Conservation (phyloP, 64 coral and sea anemone genomes). For the Montipora efflorescens region DNA sequence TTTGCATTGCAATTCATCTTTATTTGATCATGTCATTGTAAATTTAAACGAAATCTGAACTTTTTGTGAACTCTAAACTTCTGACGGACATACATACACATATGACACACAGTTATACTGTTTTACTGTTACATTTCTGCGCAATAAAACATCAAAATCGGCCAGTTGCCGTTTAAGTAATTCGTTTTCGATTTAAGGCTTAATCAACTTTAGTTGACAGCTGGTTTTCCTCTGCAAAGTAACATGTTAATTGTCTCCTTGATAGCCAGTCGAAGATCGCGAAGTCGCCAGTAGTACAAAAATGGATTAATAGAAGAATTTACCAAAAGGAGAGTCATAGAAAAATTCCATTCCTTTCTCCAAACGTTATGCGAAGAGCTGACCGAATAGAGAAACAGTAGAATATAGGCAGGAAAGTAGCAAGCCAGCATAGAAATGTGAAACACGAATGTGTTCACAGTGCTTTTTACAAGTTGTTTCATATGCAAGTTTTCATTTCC, state of each 20-base stretch:
- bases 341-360: constrained; percentile 10
- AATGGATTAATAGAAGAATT: constrained; percentile 71
- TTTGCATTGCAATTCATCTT: no score
- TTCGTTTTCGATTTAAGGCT: no score
- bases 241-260: neutral
- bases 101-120: no score
- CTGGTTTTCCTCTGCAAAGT: neutral
- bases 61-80: no score
- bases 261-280: constrained; percentile 44
- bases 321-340: constrained; percentile 27
- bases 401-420: neutral
- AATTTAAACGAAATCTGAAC: no score
- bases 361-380: neutral
- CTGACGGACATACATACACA: no score
- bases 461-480: neutral
- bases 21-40: no score
- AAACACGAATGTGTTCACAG: constrained; percentile 5
- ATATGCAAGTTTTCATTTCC: neutral
- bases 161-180: no score
- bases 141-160: no score
- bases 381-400: neutral
- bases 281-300: constrained; percentile 63
- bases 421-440: neutral
- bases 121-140: no score
- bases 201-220: no score